These are phyloP conservation scores for Cantharis nigra DNA, from an alignment of 2,888 invertebrate species.

Conservation along the genomic window DNA sequence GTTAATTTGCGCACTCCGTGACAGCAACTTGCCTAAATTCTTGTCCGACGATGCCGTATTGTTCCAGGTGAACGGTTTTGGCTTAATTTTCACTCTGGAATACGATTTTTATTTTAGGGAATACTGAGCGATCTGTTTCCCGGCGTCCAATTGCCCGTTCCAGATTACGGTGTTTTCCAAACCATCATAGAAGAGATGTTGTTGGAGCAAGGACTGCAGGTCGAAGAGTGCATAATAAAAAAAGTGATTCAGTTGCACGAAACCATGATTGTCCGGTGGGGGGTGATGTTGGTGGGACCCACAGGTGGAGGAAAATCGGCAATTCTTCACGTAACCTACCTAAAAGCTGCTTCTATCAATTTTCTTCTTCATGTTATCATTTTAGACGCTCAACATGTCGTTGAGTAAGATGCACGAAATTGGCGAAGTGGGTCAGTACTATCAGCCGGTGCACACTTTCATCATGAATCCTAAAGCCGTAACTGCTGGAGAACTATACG, in stretches of 20 bases:
- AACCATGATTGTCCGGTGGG: slow-evolving; percentile 89
- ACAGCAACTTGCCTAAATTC: slow-evolving; percentile 91
- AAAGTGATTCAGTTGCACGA: slow-evolving; percentile 88
- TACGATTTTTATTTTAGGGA: slow-evolving; percentile 58
- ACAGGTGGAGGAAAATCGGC: slow-evolving; percentile 87
- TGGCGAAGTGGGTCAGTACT: slow-evolving; percentile 65
- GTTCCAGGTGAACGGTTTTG: slow-evolving; percentile 63
- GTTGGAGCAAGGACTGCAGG: slow-evolving; percentile 66
- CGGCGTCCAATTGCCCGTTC: slow-evolving; percentile 75
- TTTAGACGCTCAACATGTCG: slow-evolving; percentile 71
- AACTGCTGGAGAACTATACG: slow-evolving; percentile 85
- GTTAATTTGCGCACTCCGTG: slow-evolving; percentile 81
- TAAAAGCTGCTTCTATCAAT: background rate
- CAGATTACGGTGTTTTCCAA: slow-evolving; percentile 79
- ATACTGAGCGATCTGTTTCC: slow-evolving; percentile 91
- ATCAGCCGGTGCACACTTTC: slow-evolving; percentile 75
- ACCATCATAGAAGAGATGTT: slow-evolving; percentile 64
- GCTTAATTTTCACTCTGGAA: background rate
- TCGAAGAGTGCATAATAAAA: slow-evolving; percentile 67
- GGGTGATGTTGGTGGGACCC: slow-evolving; percentile 90
- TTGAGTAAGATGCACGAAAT: slow-evolving; percentile 68
- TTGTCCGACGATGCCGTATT: slow-evolving; percentile 81
- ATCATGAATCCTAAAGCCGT: slow-evolving; percentile 89
- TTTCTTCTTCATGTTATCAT: slow-evolving; percentile 18
- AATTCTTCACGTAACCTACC: slow-evolving; percentile 68